phyloP scores from a whole-genome alignment of 2,888 invertebrate genomes.

The Amphipoea lucens region DNA sequence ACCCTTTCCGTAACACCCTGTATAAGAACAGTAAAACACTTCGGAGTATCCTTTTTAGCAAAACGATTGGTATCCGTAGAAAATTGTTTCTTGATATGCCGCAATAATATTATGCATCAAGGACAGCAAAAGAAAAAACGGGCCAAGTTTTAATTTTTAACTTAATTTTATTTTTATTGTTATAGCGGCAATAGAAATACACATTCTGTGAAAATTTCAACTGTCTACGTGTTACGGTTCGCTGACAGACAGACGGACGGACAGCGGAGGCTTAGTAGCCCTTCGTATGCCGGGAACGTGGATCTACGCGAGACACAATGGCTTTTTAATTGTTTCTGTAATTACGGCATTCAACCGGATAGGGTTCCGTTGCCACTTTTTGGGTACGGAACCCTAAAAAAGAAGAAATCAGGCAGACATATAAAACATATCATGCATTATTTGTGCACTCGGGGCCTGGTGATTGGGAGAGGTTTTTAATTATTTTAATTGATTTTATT shows the following conservation, averaged over 20 bases:
- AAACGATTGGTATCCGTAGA: background rate
- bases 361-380: background rate
- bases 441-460: no score
- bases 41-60: background rate
- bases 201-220: background rate
- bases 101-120: no score
- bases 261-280: background rate
- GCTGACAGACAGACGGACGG: background rate
- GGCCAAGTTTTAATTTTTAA: background rate
- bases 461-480: no score
- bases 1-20: no score
- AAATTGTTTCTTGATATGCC: no score
- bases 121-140: background rate
- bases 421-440: background rate
- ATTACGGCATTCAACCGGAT: no score
- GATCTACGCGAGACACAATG: no score
- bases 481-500: no score
- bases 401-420: background rate
- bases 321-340: no score
- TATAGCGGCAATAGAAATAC: background rate
- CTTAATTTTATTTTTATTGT: background rate
- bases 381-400: background rate
- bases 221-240: background rate
- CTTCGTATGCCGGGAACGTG: no score
- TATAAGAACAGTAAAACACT: background rate